These are phyloP conservation scores for Drosophila auraria DNA, from an alignment of 1,140 invertebrate species.

Conservation along the genomic window DNA sequence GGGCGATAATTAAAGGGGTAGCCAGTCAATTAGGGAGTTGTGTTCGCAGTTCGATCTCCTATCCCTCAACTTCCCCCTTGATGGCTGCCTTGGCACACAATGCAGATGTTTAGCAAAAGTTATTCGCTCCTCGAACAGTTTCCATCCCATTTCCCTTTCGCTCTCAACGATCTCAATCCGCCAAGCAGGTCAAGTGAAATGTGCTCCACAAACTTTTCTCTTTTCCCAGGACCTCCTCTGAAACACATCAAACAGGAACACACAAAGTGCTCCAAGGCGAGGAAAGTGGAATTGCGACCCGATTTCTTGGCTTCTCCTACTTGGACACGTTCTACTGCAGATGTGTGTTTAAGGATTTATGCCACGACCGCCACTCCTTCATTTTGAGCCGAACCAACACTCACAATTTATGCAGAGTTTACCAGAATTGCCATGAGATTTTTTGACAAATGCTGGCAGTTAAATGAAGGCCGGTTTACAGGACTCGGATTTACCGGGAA, in stretches of 20 bases:
- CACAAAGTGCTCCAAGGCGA: constrained; percentile 53
- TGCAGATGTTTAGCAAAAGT: constrained; percentile 44
- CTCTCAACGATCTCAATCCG: constrained; percentile 19
- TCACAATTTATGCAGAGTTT: constrained; percentile 32
- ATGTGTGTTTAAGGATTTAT: constrained; percentile 20
- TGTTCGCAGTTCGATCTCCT: constrained; percentile 4
- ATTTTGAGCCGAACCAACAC: background rate
- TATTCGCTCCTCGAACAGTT: constrained; percentile 12
- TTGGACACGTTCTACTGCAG: constrained; percentile 54
- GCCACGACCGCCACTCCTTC: background rate
- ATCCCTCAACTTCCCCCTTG: background rate
- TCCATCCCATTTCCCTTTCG: constrained; percentile 43
- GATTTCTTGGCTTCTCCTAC: constrained; percentile 50
- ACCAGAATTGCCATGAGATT: constrained; percentile 10
- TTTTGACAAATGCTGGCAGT: constrained; percentile 62
- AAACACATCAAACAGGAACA: constrained; percentile 24
- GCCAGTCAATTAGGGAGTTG: constrained; percentile 13
- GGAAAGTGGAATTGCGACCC: constrained; percentile 61
- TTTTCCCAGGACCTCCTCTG: constrained; percentile 3
- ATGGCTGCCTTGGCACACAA: constrained; percentile 43
- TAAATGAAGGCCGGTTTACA: constrained; percentile 33
- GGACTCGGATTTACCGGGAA: constrained; percentile 26
- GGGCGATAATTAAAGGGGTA: constrained; percentile 29
- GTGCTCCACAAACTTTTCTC: constrained; percentile 58
- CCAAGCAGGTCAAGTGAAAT: constrained; percentile 68